Percentiles rank a stretch among this genome's conserved stretches.
phyloP scores from a whole-genome alignment of 2,113 vertebrate genomes.

The human (Homo sapiens) region GRCh38 chr11:115410501-115411000 shows the following conservation, averaged over 20 bases:
- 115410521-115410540: not conserved
- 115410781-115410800: not conserved
- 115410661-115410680: not conserved
- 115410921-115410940: conserved; percentile 45
- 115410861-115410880: not conserved
- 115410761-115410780: not conserved
- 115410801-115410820: not conserved
- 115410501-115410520: not conserved
- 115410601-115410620: not conserved
- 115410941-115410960: conserved; percentile 15
- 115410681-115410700: not conserved
- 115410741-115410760: not conserved
- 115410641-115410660: not conserved
- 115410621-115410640: not conserved
- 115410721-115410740: not conserved
- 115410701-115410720: not conserved
- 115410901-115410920: not conserved
- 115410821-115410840: not conserved
- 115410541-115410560: not conserved
- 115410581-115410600: not conserved
- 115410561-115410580: not conserved
- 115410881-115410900: not conserved
- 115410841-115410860: not conserved
- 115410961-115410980: not conserved
- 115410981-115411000: conserved; percentile 47